A percentile compares a stretch with the other conserved stretches of the same genome.
Conservation (phyloP, 2,113 vertebrate genomes). For the Xiphophorus couchianus region DNA sequence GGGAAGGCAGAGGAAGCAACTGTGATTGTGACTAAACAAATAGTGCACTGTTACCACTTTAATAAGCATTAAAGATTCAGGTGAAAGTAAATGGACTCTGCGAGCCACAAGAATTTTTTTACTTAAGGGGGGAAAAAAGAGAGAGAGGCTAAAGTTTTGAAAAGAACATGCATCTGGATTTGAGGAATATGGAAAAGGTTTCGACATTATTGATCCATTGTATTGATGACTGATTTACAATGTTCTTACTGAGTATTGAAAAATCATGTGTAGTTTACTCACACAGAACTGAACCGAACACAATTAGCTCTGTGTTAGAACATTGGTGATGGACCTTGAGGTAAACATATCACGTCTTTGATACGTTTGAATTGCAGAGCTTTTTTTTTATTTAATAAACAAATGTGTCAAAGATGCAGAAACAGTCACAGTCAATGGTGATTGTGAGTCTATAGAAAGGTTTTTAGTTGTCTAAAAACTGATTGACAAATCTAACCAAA, state of each 20-base stretch:
- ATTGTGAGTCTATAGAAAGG: not conserved
- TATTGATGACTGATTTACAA: not conserved
- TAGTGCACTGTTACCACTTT: constrained; percentile 40
- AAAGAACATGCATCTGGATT: constrained; percentile 19
- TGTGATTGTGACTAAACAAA: constrained; percentile 65
- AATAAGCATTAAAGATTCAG: constrained; percentile 52
- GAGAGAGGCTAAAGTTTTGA: constrained; percentile 8
- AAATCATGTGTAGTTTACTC: not conserved
- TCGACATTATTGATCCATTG: not conserved
- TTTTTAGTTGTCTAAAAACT: not conserved
- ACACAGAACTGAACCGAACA: not conserved
- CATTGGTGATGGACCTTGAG: not conserved
- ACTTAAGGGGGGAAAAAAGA: constrained; percentile 13
- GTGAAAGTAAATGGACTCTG: constrained; percentile 41
- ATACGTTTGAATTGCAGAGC: too few species aligned
- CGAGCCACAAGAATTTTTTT: constrained; percentile 34
- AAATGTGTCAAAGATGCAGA: not conserved
- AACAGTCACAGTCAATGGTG: not conserved
- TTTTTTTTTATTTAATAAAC: too few species aligned
- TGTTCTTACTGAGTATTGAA: not conserved
- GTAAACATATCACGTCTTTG: not conserved
- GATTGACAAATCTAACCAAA: not conserved
- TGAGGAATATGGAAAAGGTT: not conserved
- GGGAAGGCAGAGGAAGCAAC: constrained; percentile 48
- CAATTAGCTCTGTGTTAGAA: not conserved